Base-by-base conservation (phyloP, 2,113 vertebrate species). In the Crocuta crocuta region DNA sequence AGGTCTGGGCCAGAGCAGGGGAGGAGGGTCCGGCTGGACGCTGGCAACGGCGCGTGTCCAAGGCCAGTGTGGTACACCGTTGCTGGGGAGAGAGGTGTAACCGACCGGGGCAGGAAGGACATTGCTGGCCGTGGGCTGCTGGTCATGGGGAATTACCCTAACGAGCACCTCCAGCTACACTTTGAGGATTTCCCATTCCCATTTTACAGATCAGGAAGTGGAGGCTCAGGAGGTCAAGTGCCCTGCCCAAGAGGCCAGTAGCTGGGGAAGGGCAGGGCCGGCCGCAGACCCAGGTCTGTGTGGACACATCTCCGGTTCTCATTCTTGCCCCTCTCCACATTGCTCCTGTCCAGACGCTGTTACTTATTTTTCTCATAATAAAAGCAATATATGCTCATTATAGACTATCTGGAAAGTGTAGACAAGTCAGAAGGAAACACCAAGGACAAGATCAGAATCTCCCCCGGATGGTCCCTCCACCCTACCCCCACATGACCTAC, bases 361-460 rank as follows among this genome's bases (percentile, higher is more conserved):
- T 43, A 33, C 5, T 73, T 53, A 74, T 26, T 73, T 43, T 39
- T 92, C 39, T 83, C 28, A 7, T 35, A 53, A 55, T 21, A 84
- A 74, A 70, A 95, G 76, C 90, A 43, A 21, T 9, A 70, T 11
- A 2, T 0, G 53, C 74, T 90, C 91, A 45, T 95, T 83, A 96
- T 48, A 78, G 93, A 71, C 89, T 74, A 61, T 81, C 45, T 65
- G 91, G 92, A 66, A 83, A 95, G 65, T 10, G 79, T 15, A 65
- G 89, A 48, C 21, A 91, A 81, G 82, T 87, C 50, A 70, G 92
- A 84, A 71, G 80, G 81, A 66, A 89, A 85, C 31, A 8, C 12
- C 70, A 71, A 91, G 71, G 9, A 66, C 73, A 55, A 65, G 66
- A 61, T 21, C 4, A 63, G 31, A 7, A 39, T 50, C 48, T 48